Conservation (phyloP, 2,113 vertebrate genomes). For the Poeciliopsis retropinna region DNA sequence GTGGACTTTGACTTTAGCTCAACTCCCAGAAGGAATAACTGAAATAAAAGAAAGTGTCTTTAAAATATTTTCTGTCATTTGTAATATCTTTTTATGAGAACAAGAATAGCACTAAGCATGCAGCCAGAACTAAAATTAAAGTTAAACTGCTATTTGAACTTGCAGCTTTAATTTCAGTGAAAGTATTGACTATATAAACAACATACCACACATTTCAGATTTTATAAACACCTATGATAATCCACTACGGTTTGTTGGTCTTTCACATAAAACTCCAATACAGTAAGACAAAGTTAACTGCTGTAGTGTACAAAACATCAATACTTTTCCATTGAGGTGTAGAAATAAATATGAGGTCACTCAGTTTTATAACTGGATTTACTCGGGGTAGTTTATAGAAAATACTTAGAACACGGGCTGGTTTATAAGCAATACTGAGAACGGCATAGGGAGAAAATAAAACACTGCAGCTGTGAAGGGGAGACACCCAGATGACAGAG, state of each 20-base stretch:
- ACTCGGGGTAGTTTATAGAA: background rate
- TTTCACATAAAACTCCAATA: background rate
- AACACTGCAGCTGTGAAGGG: constrained; percentile 33
- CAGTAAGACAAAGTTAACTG: background rate
- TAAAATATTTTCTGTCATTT: no score
- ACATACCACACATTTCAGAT: background rate
- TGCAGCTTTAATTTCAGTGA: no score
- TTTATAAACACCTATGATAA: background rate
- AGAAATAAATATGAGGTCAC: background rate
- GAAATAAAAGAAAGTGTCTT: no score
- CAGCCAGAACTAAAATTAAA: no score
- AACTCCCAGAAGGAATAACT: no score
- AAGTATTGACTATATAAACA: no score
- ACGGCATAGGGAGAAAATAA: constrained; percentile 9
- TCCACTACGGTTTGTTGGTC: background rate
- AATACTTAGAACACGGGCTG: background rate
- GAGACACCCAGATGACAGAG: constrained; percentile 15
- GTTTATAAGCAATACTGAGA: background rate
- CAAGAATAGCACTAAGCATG: no score
- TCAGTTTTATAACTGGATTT: constrained; percentile 5
- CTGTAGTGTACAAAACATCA: background rate
- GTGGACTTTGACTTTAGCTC: no score
- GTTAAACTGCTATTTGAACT: no score
- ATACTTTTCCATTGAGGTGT: background rate
- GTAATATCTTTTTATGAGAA: no score